These are phyloP conservation scores for Erebia aethiops DNA, from an alignment of 2,888 invertebrate species.

Conservation along the genomic window DNA sequence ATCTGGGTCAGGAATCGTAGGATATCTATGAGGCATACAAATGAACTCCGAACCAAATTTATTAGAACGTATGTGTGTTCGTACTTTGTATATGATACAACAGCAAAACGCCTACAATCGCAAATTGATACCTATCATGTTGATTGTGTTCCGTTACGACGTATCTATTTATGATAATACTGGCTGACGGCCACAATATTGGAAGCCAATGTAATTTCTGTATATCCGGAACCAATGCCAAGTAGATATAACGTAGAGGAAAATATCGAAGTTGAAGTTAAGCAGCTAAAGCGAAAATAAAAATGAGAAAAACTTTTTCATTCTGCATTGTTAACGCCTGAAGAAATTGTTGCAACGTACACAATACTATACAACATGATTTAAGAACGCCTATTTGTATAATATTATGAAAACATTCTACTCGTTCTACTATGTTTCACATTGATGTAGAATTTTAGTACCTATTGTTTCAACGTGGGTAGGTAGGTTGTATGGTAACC, in stretches of 20 bases:
- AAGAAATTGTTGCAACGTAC: constrained; percentile 20
- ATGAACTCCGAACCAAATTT: neutral
- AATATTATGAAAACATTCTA: neutral
- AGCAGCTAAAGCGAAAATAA: constrained; percentile 48
- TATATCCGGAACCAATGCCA: constrained; percentile 65
- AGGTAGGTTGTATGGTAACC: too few species aligned
- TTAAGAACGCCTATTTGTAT: constrained; percentile 2
- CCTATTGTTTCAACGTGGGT: neutral
- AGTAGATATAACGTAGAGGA: constrained; percentile 57
- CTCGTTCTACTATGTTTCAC: neutral
- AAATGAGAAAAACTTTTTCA: constrained; percentile 50
- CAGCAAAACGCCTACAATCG: constrained; percentile 28
- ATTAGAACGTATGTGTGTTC: neutral
- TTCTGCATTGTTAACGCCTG: constrained; percentile 37
- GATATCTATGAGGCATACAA: too few species aligned
- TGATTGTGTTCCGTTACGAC: constrained; percentile 39
- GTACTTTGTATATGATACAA: neutral
- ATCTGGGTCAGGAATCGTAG: too few species aligned
- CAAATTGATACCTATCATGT: constrained; percentile 31
- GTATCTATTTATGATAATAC: constrained; percentile 60
- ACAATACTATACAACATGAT: constrained; percentile 19
- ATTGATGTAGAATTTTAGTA: too few species aligned
- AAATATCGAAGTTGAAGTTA: constrained; percentile 65
- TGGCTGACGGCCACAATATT: constrained; percentile 66
- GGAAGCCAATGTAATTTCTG: constrained; percentile 56